phyloP scores from a whole-genome alignment of 2,888 invertebrate species.

The Stomorhina lunata region DNA sequence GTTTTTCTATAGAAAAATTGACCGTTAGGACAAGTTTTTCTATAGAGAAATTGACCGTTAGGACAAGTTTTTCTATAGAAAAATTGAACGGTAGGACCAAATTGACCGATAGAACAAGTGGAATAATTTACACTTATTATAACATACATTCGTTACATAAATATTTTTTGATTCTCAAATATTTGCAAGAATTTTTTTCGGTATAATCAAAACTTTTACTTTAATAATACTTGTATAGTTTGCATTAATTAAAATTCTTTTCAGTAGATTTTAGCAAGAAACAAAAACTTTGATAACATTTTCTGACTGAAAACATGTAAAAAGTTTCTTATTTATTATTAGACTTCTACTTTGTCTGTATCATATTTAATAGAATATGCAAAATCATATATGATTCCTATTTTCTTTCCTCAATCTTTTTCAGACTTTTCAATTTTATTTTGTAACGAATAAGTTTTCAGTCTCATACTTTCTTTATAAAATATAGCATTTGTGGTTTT shows the following conservation, averaged over 20 bases:
- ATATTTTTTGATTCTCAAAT: no score
- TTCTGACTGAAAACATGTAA: not conserved
- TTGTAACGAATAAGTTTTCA: not conserved
- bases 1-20: no score
- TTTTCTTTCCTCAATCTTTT: not conserved
- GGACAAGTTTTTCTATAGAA: no score
- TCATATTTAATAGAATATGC: not conserved
- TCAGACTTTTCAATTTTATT: not conserved
- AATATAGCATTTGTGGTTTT: not conserved
- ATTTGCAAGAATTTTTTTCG: no score
- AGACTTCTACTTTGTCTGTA: not conserved
- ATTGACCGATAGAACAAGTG: no score
- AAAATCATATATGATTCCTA: no score
- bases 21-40: no score
- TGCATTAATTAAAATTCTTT: constrained; percentile 26
- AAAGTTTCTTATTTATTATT: not conserved
- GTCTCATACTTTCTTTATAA: not conserved
- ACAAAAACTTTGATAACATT: constrained; percentile 1
- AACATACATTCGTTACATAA: no score
- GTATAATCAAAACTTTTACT: not conserved
- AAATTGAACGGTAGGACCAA: no score
- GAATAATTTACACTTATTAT: no score
- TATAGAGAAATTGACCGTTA: no score
- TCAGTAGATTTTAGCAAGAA: not conserved
- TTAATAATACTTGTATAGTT: constrained; percentile 4